Evolutionary conservation across 2,113 vertebrate genomes (phyloP).

Genomic region (Ursus arctos): DNA sequence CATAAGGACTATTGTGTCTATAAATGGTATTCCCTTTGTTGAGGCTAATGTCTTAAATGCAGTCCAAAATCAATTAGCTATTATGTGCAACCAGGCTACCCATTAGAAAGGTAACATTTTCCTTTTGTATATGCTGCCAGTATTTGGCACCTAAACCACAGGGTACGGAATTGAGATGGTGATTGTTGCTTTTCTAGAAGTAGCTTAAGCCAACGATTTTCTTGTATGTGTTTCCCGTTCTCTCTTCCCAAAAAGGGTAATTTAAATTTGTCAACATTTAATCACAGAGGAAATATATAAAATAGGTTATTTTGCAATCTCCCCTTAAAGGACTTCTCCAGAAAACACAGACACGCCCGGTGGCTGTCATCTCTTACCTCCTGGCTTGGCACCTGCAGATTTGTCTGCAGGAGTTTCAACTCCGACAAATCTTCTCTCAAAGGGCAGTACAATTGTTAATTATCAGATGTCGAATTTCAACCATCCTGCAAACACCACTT

Average conservation of each 20-base stretch:
- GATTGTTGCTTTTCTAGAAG: slow-evolving; percentile 13
- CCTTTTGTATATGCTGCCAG: neutral
- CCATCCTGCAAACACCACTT: slow-evolving; percentile 68
- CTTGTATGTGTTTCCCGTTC: neutral
- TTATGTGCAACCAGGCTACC: slow-evolving; percentile 20
- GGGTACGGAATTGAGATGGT: neutral
- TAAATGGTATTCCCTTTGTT: slow-evolving; percentile 65
- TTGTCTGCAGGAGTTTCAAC: neutral
- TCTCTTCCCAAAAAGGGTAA: neutral
- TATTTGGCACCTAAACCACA: neutral
- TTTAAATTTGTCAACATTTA: slow-evolving; percentile 30
- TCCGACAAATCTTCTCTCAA: neutral
- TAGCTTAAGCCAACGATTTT: neutral
- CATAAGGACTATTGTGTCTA: slow-evolving; percentile 55
- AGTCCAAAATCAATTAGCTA: slow-evolving; percentile 67
- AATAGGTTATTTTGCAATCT: neutral
- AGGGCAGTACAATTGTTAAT: slow-evolving; percentile 8
- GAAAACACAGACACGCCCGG: neutral
- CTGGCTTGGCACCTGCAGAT: neutral
- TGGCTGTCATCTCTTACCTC: neutral
- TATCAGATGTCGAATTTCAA: slow-evolving; percentile 71
- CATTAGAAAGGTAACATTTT: slow-evolving; percentile 51
- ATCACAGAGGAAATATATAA: neutral
- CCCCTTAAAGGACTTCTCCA: neutral
- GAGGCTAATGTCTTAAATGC: slow-evolving; percentile 67